Evolutionary conservation across 2,797 vertebrate species (phyloP).

Genomic region (Melanotaenia maccullochi): DNA sequence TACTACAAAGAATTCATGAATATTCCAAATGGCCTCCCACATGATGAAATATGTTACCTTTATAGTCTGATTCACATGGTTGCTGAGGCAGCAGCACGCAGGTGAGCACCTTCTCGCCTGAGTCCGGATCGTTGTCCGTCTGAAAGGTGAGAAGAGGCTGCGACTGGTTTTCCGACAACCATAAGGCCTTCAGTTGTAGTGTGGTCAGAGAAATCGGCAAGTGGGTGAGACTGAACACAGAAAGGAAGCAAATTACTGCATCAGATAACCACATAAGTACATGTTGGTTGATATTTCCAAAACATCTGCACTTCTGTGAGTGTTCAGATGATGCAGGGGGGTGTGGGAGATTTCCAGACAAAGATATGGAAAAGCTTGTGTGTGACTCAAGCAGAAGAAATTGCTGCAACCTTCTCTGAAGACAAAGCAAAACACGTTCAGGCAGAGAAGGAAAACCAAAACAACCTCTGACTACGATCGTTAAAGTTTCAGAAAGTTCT

Average conservation of each 20-base stretch:
- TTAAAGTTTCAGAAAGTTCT: slow-evolving; percentile 1
- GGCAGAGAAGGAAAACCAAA: slow-evolving; percentile 14
- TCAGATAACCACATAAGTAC: background rate
- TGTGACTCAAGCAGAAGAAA: slow-evolving; percentile 37
- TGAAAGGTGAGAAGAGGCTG: slow-evolving; percentile 97
- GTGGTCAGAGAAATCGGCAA: slow-evolving; percentile 92
- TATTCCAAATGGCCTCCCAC: background rate
- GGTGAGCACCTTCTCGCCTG: slow-evolving; percentile 95
- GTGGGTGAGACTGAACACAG: slow-evolving; percentile 84
- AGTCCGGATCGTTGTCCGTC: slow-evolving; percentile 89
- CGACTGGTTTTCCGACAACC: slow-evolving; percentile 99
- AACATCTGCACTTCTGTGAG: slow-evolving; percentile 9
- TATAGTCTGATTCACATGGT: slow-evolving; percentile 86
- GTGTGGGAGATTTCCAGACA: slow-evolving; percentile 39
- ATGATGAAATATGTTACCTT: slow-evolving; percentile 81
- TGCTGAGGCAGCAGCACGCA: slow-evolving; percentile 97
- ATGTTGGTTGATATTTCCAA: slow-evolving; percentile 9
- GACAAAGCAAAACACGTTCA: slow-evolving; percentile 30
- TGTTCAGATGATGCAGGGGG: slow-evolving; percentile 25
- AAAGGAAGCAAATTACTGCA: slow-evolving; percentile 14
- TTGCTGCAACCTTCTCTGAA: slow-evolving; percentile 14
- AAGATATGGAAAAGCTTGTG: slow-evolving; percentile 14
- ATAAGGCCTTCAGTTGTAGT: slow-evolving; percentile 94
- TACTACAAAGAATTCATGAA: background rate
- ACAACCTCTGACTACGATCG: slow-evolving; percentile 2